These are phyloP conservation scores for Pogonocichla stellata DNA, from an alignment of 2,113 vertebrate genomes.

Conservation along the genomic window DNA sequence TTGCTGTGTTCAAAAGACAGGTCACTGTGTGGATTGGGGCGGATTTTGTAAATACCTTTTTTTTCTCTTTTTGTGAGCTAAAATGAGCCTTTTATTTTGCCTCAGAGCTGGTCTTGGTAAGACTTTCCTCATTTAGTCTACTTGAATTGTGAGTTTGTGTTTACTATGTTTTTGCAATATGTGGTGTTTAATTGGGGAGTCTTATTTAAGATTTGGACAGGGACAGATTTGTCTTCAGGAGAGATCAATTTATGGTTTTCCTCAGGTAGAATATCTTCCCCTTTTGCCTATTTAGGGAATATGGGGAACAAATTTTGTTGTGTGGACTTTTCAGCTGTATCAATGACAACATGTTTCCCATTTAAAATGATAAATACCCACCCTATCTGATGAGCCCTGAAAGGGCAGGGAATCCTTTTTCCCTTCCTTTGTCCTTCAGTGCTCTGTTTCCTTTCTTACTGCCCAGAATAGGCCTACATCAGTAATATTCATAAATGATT, in stretches of 20 bases:
- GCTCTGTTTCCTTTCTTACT: conserved; percentile 21
- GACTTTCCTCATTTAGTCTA: not conserved
- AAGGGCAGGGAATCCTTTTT: conserved; percentile 44
- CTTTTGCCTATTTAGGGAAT: conserved; percentile 6
- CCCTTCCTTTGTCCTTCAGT: conserved; percentile 64
- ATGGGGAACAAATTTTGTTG: conserved; percentile 25
- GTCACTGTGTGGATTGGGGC: not conserved
- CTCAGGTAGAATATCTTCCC: not conserved
- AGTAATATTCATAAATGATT: conserved; percentile 78
- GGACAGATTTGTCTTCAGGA: conserved; percentile 8
- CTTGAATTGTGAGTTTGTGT: not conserved
- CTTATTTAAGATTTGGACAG: not conserved
- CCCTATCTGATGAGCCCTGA: conserved; percentile 1
- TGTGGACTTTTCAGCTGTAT: conserved; percentile 42
- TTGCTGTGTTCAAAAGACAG: not conserved
- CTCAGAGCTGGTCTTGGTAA: not conserved
- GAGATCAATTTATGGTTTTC: not conserved
- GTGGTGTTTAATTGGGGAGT: not conserved
- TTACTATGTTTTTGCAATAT: not conserved
- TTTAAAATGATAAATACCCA: conserved; percentile 56
- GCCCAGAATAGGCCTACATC: conserved; percentile 58
- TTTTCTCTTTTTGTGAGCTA: not conserved
- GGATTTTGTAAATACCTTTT: not conserved
- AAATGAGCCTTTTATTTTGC: not conserved
- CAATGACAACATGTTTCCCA: conserved; percentile 50